Evolutionary conservation across 2,888 invertebrate species (phyloP).

Genomic region (Andrena camellia): DNA sequence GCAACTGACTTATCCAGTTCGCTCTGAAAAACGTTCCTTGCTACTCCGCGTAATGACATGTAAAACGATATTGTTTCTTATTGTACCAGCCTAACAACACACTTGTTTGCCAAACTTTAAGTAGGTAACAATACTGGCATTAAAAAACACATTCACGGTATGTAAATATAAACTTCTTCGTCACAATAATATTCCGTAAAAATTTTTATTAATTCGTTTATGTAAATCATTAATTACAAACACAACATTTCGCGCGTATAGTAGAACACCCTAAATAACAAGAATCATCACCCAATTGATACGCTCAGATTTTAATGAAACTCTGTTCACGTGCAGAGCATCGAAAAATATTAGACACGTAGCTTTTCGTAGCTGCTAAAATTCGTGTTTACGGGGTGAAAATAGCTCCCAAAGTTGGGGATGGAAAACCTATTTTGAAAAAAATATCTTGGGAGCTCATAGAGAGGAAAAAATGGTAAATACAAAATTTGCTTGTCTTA

Average conservation of each 20-base stretch:
- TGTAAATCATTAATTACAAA: not conserved
- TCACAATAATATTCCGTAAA: not conserved
- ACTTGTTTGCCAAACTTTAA: not conserved
- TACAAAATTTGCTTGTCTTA: no score
- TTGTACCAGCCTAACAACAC: not conserved
- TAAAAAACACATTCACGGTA: not conserved
- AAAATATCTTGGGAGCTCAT: no score
- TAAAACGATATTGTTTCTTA: conserved; percentile 27
- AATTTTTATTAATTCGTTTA: not conserved
- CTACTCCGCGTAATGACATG: not conserved
- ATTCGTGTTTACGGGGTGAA: no score
- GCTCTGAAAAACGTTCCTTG: conserved; percentile 8
- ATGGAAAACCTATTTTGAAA: no score
- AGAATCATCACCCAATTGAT: no score
- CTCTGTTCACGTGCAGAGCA: no score
- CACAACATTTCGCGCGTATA: not conserved
- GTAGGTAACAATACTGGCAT: not conserved
- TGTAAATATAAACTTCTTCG: not conserved
- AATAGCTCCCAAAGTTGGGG: no score
- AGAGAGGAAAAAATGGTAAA: no score
- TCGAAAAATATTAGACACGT: no score
- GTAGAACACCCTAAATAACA: no score
- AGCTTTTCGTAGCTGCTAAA: no score
- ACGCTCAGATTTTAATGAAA: no score
- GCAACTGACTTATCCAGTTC: conserved; percentile 1